Base-by-base conservation (phyloP, 30 jellyfish, hydroid and myxozoan species). In the Nemopilema nomurai region DNA sequence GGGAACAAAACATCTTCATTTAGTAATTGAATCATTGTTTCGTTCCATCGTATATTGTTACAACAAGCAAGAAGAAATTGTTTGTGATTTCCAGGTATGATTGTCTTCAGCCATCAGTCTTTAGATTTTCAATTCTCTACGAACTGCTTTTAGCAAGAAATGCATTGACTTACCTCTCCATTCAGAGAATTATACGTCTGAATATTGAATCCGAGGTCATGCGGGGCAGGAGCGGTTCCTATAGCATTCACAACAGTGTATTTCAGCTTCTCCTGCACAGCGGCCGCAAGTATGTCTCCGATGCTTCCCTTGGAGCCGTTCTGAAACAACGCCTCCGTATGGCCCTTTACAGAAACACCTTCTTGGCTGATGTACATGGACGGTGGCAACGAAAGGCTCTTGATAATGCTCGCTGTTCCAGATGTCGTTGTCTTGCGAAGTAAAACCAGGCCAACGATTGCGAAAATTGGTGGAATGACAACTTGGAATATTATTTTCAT, bases 401-500 rank as follows among this genome's bases (percentile, higher is more conserved):
- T 78, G 18, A 89, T 81, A 52, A 80, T 68, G 29, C 75, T 80
- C 16, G 67, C 93, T 8, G 90, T 76, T 13, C 81, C 89, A 18
- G 64, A 31, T 18, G 95, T 9, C 16, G 89, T 20, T 23, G 86
- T 26, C 41, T 71, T 53, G 25, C 86, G 62, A 80, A 83, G 57
- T 50, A 90, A 57, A 18, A 90, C 86, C 50, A 90, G 31, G 19
- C 97, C 97, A 29, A 77, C 95, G 21, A 90, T 80, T 16, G 89
- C 62, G 21, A 90, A 80, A 25, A 80, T 73, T 8, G 92, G 91
- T 16, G 97, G 97, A 18, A 90, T 31, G 66, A 90, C 76, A 32
- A 80, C 81, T 84, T 90, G 97, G 67, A 84, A 90, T 18, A 90
- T 27, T n/a, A 90, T 80, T 49, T 79, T 85, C 92, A 84, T 79